These are phyloP conservation scores for Pomacea canaliculata DNA, from an alignment of 2,888 invertebrate species.

Conservation along the genomic window DNA sequence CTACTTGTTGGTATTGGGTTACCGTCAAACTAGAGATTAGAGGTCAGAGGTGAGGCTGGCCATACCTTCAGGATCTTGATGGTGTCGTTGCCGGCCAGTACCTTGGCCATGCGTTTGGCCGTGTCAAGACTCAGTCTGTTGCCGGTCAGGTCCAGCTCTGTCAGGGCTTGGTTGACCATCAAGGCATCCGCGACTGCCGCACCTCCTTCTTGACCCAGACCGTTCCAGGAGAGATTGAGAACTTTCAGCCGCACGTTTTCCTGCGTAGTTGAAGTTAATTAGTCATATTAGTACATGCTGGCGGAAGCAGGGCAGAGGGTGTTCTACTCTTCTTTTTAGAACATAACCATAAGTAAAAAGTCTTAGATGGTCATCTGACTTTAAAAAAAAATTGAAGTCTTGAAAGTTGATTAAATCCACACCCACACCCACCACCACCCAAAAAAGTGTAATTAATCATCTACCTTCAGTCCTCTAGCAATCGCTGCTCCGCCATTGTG, in stretches of 20 bases:
- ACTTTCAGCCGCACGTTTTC: constrained; percentile 67
- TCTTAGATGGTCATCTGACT: too few relatives aligned
- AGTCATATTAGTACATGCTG: too few relatives aligned
- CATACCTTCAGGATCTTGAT: constrained; percentile 59
- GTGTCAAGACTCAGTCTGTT: constrained; percentile 63
- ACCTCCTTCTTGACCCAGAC: constrained; percentile 66
- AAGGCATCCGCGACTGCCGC: constrained; percentile 65
- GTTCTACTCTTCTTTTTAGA: too few relatives aligned
- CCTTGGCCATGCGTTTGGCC: constrained; percentile 60
- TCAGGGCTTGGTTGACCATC: constrained; percentile 58
- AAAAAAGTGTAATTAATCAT: too few relatives aligned
- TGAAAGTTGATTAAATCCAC: too few relatives aligned
- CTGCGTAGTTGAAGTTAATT: constrained; percentile 39
- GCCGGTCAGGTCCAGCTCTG: constrained; percentile 66
- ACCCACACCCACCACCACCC: too few relatives aligned
- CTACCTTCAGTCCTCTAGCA: constrained; percentile 65
- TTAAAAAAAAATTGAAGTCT: too few relatives aligned
- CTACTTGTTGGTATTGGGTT: too few relatives aligned
- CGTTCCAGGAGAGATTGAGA: constrained; percentile 68
- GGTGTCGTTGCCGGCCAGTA: constrained; percentile 61
- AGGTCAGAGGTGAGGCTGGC: too few relatives aligned
- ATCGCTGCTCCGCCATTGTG: constrained; percentile 61
- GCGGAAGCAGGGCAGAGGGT: too few relatives aligned
- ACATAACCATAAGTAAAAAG: too few relatives aligned
- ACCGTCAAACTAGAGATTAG: too few relatives aligned